Evolutionary conservation across 1,140 invertebrate genomes (phyloP), one percentile per base, ranked within the genome.

Genomic region (Cheumatopsyche charites): DNA sequence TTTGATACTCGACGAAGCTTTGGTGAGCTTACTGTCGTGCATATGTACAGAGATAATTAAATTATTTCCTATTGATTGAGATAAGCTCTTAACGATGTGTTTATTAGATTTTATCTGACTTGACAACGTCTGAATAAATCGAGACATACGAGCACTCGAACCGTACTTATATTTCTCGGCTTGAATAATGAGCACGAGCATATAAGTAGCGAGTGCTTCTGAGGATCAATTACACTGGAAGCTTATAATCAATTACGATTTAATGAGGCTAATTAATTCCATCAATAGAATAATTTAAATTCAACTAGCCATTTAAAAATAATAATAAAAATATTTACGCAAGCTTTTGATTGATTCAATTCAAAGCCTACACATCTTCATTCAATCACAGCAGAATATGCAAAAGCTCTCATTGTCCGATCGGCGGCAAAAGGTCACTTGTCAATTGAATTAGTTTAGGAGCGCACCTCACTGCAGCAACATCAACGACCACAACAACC

Each of bases 391-490:
- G 9, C 29, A 36, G 3, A 36, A 36, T 36, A 4, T 9, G 29
- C 29, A 36, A 36, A 36, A 36, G 29, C 29, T 36, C 29, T 3
- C 9, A 36, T 36, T 36, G 29, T 36, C 9, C 29, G 29, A 36
- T 36, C 29, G 3, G 3, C 29, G 62, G 61, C 45, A 26, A 75
- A 75, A 75, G 73, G 73, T 75, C 70, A 75, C 55, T 75, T 72
- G 73, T 75, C 73, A 75, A 75, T 75, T 75, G 73, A 72, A 75
- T 75, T 72, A 72, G 73, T 71, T 42, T 47, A 55, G 63, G 15
- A 62, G 62, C 19, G 61, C 11, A n/a, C n/a, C n/a, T n/a, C 23
- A 23, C n/a, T 36, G 47, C 47, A 25, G 23, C 15, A 52, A 70
- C 36, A 36, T 13, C 42, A 29, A 36, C 68, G 70, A 15, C 49